Evolutionary conservation across 2,797 vertebrate species (phyloP).

Genomic region (Eulemur albifrons): DNA sequence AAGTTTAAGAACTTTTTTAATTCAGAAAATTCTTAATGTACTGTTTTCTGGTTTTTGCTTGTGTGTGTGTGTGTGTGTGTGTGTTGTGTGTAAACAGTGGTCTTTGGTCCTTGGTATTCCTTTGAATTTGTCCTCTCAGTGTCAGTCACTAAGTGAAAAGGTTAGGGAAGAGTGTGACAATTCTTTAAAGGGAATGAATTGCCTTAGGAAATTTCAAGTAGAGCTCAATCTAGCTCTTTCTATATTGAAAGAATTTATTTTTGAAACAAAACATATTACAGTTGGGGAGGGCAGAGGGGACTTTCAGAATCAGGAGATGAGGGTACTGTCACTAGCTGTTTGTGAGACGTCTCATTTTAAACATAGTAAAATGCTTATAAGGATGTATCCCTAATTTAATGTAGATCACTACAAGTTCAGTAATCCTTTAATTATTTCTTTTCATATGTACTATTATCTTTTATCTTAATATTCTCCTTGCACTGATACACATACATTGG

Average conservation of each 20-base stretch:
- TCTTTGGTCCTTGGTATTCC: constrained; percentile 3
- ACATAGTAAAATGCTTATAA: neutral
- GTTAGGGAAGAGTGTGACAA: neutral
- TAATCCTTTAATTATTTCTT: neutral
- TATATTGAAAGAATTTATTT: neutral
- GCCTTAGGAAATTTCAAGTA: neutral
- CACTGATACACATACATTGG: neutral
- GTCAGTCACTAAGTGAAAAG: neutral
- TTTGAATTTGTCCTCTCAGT: neutral
- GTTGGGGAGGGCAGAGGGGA: neutral
- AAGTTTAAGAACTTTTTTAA: neutral
- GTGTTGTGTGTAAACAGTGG: neutral
- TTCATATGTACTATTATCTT: neutral
- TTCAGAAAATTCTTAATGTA: neutral
- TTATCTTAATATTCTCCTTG: neutral
- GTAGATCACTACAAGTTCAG: neutral
- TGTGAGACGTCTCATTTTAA: neutral
- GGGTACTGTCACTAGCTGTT: neutral
- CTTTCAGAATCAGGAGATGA: neutral
- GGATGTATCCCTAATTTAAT: neutral
- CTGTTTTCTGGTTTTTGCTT: neutral
- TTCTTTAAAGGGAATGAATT: neutral
- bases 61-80: neutral
- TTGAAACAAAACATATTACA: neutral
- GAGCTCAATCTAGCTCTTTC: neutral